phyloP scores from a whole-genome alignment of 2,888 invertebrate species.

The Antheraea assamensis region DNA sequence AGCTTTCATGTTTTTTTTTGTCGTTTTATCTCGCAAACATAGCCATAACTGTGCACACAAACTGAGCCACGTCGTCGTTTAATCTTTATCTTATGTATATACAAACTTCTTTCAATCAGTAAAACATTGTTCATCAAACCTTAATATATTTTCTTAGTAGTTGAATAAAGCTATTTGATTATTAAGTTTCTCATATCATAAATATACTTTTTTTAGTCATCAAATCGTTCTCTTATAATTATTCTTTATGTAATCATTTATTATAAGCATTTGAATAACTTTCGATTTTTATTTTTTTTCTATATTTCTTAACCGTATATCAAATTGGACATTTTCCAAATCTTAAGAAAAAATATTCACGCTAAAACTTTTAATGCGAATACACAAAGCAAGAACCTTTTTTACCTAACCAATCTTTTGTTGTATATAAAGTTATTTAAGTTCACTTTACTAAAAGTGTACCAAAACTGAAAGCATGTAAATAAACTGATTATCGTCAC shows the following conservation, averaged over 20 bases:
- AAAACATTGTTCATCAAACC: background rate
- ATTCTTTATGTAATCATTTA: background rate
- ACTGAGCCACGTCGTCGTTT: conserved; percentile 31
- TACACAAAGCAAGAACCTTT: background rate
- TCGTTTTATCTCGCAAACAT: conserved; percentile 22
- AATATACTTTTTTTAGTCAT: background rate
- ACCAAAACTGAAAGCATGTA: conserved; percentile 26
- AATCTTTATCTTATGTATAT: background rate
- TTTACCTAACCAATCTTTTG: background rate
- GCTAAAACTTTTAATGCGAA: background rate
- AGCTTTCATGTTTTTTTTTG: conserved; percentile 30
- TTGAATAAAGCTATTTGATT: background rate
- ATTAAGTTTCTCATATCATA: background rate
- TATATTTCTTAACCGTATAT: background rate
- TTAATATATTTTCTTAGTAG: background rate
- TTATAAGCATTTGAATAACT: background rate
- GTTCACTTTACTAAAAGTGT: conserved; percentile 9
- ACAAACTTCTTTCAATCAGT: background rate
- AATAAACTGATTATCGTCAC: conserved; percentile 31
- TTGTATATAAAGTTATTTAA: background rate
- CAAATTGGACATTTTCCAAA: background rate
- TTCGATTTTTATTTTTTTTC: background rate
- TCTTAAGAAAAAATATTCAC: background rate
- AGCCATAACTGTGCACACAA: background rate
- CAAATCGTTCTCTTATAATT: background rate